Conservation (phyloP, 1,140 invertebrate species). For the Cotesia typhae region DNA sequence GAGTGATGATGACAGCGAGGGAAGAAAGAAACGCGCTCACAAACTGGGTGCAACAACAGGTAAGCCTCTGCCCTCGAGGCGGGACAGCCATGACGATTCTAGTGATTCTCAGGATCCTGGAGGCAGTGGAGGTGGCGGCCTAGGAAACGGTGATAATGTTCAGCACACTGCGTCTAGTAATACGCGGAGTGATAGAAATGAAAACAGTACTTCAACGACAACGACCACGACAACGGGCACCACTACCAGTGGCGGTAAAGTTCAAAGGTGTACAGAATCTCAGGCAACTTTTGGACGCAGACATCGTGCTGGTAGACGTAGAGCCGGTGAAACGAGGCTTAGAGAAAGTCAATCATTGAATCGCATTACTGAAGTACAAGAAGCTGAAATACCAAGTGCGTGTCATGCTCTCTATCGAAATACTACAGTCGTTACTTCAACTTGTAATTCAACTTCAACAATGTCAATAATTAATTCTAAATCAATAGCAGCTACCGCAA, state of each 20-base stretch:
- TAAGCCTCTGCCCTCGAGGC: slow-evolving; percentile 69
- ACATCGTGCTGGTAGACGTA: slow-evolving; percentile 68
- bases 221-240: slow-evolving; percentile 45
- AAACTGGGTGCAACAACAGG: slow-evolving; percentile 71
- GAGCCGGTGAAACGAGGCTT: slow-evolving; percentile 73
- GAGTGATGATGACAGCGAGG: slow-evolving; percentile 89
- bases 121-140: slow-evolving; percentile 60
- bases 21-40: slow-evolving; percentile 79
- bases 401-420: slow-evolving; percentile 55
- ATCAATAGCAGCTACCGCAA: no score
- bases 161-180: slow-evolving; percentile 44
- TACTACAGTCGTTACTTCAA: slow-evolving; percentile 41
- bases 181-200: slow-evolving; percentile 46
- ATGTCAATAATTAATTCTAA: no score
- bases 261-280: slow-evolving; percentile 56
- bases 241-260: slow-evolving; percentile 48
- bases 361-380: slow-evolving; percentile 81
- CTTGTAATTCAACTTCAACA: slow-evolving; percentile 38
- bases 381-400: slow-evolving; percentile 64
- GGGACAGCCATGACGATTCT: slow-evolving; percentile 82
- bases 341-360: slow-evolving; percentile 84
- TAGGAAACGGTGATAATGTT: slow-evolving; percentile 56
- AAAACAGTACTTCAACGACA: slow-evolving; percentile 32
- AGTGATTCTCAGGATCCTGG: slow-evolving; percentile 78
- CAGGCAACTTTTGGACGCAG: slow-evolving; percentile 59